Base-by-base conservation (phyloP, 2,113 vertebrate species). In the Acrocephalus arundinaceus region DNA sequence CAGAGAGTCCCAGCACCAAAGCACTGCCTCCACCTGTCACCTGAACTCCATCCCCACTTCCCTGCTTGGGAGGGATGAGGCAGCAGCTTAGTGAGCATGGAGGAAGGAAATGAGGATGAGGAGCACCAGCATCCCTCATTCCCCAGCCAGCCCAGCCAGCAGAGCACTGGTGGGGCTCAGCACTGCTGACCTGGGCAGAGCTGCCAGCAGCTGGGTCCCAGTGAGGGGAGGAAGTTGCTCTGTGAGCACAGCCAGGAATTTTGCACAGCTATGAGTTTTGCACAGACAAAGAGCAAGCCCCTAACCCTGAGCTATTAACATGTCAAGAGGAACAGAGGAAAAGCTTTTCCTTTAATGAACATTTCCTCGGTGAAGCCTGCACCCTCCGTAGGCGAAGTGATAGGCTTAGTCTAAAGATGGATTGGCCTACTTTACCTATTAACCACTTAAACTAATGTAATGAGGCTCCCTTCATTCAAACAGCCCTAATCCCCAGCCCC, bases 391-490 rank as follows among this genome's bases (percentile, higher is more conserved):
- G 90, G 95, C 45, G 9, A 91, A 95, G 86, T 48, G 85, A 90
- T 94, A 55, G 88, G 95, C 94, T 97, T 97, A 97, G 85, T 71
- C 92, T 97, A 96, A 98, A 96, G 95, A 97, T 92, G 96, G 97
- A 97, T 97, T 97, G 95, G 96, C 96, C 96, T 97, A 97, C 96
- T 98, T 98, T 96, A 96, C 91, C 94, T 94, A 97, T 97, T 97
- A 98, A 96, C 97, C 96, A 97, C 97, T 97, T 92, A 96, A 83
- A 92, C 80, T 82, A 97, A 95, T 72, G 85, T 62, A 90, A 94
- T 91, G 70, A 89, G 85, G 68, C 41, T 54, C 80, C 72, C 82
- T 70, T 37, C 62, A 63, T 67, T 90, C 79, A 77, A 89, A 93
- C 75, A 90, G 58, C 51, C 86, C 67, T 93, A 93, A 96, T 94